Percentiles rank a stretch among this genome's conserved stretches.
Conservation (phyloP, 2,888 invertebrate genomes). For the Sturmia bella region DNA sequence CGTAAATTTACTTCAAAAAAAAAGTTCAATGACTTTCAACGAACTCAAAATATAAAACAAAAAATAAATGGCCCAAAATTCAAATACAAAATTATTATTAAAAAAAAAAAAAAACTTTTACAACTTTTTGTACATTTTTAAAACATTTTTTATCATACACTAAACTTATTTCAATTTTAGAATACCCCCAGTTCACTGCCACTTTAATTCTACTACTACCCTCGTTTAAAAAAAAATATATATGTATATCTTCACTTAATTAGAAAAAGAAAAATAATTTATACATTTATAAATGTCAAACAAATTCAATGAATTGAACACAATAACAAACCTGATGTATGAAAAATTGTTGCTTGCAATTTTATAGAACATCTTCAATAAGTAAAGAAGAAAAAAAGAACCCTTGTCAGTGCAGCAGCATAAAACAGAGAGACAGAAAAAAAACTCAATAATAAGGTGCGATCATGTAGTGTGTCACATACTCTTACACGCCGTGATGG, state of each 20-base stretch:
- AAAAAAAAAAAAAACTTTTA: slow-evolving; percentile 22
- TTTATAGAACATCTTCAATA: slow-evolving; percentile 33
- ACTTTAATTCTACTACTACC: background rate
- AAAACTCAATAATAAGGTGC: slow-evolving; percentile 41
- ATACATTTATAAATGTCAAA: slow-evolving; percentile 59
- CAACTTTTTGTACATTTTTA: too few species aligned
- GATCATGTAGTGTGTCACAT: slow-evolving; percentile 33
- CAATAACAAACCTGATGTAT: background rate
- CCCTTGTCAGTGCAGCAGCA: slow-evolving; percentile 5
- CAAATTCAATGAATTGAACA: slow-evolving; percentile 29
- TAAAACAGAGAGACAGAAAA: background rate
- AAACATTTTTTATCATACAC: slow-evolving; percentile 40
- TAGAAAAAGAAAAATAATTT: slow-evolving; percentile 29
- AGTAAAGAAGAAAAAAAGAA: slow-evolving; percentile 5
- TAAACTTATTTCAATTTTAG: background rate
- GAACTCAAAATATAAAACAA: slow-evolving; percentile 24
- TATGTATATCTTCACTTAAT: too few species aligned
- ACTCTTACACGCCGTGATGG: slow-evolving; percentile 9
- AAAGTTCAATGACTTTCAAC: slow-evolving; percentile 67
- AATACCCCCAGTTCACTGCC: too few species aligned
- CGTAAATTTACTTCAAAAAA: slow-evolving; percentile 61
- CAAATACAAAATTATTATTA: slow-evolving; percentile 42
- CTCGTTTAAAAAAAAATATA: slow-evolving; percentile 17
- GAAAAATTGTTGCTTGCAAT: slow-evolving; percentile 8
- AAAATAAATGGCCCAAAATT: slow-evolving; percentile 6